Evolutionary conservation across 2,113 vertebrate species (phyloP).

Genomic region (Carassius gibelio): DNA sequence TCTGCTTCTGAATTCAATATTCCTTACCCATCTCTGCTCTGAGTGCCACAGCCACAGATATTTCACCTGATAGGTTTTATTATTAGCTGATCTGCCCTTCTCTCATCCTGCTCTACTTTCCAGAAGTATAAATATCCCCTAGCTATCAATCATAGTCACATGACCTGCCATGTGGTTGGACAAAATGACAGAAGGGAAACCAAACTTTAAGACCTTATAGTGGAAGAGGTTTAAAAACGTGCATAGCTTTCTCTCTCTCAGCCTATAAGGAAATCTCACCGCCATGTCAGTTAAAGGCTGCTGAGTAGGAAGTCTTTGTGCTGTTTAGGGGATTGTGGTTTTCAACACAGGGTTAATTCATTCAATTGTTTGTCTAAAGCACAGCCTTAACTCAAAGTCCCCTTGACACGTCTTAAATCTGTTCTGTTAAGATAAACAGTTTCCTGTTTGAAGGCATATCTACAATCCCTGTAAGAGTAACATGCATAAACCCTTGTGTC

Average conservation of each 20-base stretch:
- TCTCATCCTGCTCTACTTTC: constrained; percentile 41
- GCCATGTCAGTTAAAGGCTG: background rate
- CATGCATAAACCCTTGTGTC: background rate
- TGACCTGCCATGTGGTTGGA: constrained; percentile 2
- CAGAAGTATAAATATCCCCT: constrained; percentile 34
- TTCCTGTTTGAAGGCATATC: background rate
- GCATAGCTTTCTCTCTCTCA: background rate
- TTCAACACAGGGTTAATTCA: constrained; percentile 12
- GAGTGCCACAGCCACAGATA: background rate
- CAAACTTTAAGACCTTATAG: constrained; percentile 1
- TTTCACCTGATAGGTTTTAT: constrained; percentile 27
- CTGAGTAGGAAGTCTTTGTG: background rate
- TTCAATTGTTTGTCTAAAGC: constrained; percentile 8
- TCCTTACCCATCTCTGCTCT: background rate
- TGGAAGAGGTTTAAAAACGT: background rate
- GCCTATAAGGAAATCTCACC: background rate
- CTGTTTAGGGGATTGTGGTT: constrained; percentile 8
- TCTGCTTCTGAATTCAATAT: constrained; percentile 9
- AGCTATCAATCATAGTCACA: constrained; percentile 40
- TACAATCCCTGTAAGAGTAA: background rate
- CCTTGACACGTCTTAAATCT: constrained; percentile 14
- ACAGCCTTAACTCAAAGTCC: constrained; percentile 3
- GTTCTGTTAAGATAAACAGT: background rate
- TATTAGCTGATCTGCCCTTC: constrained; percentile 34
- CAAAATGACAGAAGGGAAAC: constrained; percentile 16